Conservation (phyloP, 2,113 vertebrate species). For the Pipra filicauda region DNA sequence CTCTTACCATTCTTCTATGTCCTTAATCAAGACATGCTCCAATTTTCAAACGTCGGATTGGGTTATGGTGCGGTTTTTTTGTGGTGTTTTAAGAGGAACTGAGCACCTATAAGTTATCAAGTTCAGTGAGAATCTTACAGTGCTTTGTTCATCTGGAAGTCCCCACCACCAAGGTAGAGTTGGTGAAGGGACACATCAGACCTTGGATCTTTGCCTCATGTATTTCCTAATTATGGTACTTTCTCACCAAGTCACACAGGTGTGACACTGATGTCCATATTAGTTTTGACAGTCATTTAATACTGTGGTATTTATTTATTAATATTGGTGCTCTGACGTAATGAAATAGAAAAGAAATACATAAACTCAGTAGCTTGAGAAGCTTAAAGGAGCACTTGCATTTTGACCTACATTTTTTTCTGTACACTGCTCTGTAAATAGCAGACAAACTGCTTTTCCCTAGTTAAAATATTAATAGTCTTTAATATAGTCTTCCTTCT, state of each 20-base stretch:
- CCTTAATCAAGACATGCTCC: constrained; percentile 6
- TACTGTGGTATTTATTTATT: neutral
- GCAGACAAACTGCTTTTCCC: neutral
- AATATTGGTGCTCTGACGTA: neutral
- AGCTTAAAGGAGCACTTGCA: neutral
- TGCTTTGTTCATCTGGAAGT: neutral
- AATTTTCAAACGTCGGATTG: neutral
- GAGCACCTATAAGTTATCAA: neutral
- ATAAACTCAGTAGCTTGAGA: neutral
- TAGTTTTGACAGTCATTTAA: neutral
- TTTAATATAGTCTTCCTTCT: neutral
- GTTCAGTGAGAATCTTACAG: neutral
- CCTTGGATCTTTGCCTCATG: neutral
- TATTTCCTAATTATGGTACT: neutral
- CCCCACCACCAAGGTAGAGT: accelerated
- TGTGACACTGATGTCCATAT: accelerated
- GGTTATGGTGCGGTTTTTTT: neutral
- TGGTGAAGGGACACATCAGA: neutral
- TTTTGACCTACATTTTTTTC: neutral
- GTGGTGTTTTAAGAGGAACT: neutral
- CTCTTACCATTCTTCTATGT: neutral
- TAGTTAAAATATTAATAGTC: neutral
- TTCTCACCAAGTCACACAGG: neutral
- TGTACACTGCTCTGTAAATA: neutral
- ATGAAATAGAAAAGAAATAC: neutral